Evolutionary conservation across 2,797 vertebrate species (phyloP).

Genomic region (Rhodeus uyekii): DNA sequence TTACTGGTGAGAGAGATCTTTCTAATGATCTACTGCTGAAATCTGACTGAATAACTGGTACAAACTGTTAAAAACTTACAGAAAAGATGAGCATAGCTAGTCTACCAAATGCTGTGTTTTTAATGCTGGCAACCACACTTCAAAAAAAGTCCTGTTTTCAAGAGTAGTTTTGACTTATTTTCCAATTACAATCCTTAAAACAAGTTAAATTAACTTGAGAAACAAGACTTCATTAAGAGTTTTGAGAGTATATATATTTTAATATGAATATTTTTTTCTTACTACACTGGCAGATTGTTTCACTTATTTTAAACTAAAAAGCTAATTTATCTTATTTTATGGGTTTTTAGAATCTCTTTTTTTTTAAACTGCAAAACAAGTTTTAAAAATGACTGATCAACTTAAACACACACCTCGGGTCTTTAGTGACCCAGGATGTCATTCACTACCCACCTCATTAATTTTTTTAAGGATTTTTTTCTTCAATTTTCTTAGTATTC

Average conservation of each 20-base stretch:
- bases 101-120: background rate
- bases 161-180: background rate
- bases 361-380: background rate
- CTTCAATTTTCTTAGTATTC: too few species aligned
- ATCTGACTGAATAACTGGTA: too few species aligned
- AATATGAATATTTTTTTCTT: background rate
- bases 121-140: background rate
- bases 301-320: background rate
- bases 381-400: too few species aligned
- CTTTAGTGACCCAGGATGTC: too few species aligned
- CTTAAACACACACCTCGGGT: too few species aligned
- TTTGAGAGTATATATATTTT: background rate
- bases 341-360: background rate
- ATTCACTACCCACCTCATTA: too few species aligned
- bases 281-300: too few species aligned
- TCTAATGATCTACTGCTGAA: background rate
- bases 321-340: background rate
- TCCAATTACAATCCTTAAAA: background rate
- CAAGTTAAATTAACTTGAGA: background rate
- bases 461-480: too few species aligned
- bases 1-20: background rate
- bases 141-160: background rate
- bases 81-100: too few species aligned
- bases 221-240: background rate
- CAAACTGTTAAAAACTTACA: too few species aligned